A percentile compares a stretch with the other conserved stretches of the same genome.
Evolutionary conservation across 2,888 invertebrate genomes (phyloP).

Genomic region (Loripinus fragilis): DNA sequence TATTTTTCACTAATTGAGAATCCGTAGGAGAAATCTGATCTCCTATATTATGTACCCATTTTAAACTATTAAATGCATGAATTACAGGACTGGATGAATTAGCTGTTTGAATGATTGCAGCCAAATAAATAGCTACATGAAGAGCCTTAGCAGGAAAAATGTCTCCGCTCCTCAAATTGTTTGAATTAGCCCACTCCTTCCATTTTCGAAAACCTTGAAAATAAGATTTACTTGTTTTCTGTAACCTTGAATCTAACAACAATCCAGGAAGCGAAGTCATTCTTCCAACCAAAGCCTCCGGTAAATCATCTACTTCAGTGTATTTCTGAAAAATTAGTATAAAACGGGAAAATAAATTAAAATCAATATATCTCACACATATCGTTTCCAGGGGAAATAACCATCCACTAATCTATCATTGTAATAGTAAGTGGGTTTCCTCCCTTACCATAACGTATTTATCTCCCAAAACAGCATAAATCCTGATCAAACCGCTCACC

Average conservation of each 20-base stretch:
- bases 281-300: slow-evolving; percentile 34
- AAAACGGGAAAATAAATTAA: neutral
- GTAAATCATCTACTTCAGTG: slow-evolving; percentile 26
- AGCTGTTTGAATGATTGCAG: slow-evolving; percentile 32
- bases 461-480: neutral
- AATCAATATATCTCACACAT: neutral
- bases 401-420: neutral
- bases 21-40: slow-evolving; percentile 33
- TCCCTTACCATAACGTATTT: neutral
- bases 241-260: slow-evolving; percentile 21
- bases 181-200: slow-evolving; percentile 34
- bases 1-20: slow-evolving; percentile 27
- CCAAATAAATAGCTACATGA: slow-evolving; percentile 38
- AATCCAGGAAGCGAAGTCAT: slow-evolving; percentile 35
- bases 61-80: slow-evolving; percentile 45
- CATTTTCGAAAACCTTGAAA: slow-evolving; percentile 43
- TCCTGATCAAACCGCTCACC: neutral
- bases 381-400: neutral
- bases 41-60: slow-evolving; percentile 40
- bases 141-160: slow-evolving; percentile 48
- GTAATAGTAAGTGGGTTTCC: neutral
- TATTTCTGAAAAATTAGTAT: slow-evolving; percentile 32
- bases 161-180: slow-evolving; percentile 33
- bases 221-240: slow-evolving; percentile 21
- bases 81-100: slow-evolving; percentile 43